A percentile compares a stretch with the other conserved stretches of the same genome.
These are phyloP conservation scores for Lycia hirtaria DNA, from an alignment of 2,888 invertebrate genomes.

Conservation along the genomic window DNA sequence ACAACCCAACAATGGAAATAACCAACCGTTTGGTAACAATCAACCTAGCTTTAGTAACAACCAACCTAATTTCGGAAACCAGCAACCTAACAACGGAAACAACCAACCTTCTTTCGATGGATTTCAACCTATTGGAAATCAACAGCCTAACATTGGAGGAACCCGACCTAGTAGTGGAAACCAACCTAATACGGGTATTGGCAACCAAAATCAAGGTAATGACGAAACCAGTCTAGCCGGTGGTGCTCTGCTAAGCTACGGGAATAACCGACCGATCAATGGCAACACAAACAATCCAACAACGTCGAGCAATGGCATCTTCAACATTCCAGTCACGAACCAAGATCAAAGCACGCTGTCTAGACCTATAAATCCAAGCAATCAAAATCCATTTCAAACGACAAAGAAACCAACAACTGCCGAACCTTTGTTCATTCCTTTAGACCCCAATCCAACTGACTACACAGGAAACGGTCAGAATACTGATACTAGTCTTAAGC, in stretches of 20 bases:
- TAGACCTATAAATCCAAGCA: constrained; percentile 22
- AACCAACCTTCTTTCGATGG: constrained; percentile 27
- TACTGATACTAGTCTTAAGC: constrained; percentile 56
- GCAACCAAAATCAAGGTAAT: constrained; percentile 7
- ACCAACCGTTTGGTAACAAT: constrained; percentile 19
- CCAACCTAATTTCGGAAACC: constrained; percentile 14
- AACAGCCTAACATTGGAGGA: constrained; percentile 3
- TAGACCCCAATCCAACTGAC: constrained; percentile 60
- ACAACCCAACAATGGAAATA: constrained; percentile 16
- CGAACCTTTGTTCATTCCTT: constrained; percentile 64
- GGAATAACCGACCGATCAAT: constrained; percentile 10
- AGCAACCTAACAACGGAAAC: constrained; percentile 27
- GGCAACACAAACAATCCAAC: constrained; percentile 26
- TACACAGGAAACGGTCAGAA: constrained; percentile 67
- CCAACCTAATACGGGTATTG: constrained; percentile 3
- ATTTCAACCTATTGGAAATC: constrained; percentile 7
- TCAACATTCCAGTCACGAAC: constrained; percentile 19
- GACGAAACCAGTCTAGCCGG: constrained; percentile 12
- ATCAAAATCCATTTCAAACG: constrained; percentile 35
- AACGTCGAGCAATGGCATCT: constrained; percentile 32
- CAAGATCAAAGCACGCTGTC: constrained; percentile 19
- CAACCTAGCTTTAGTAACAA: constrained; percentile 22
- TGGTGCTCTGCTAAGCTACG: constrained; percentile 2
- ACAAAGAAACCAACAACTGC: constrained; percentile 58
- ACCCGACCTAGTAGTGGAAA: constrained; percentile 26